phyloP scores from a whole-genome alignment of 2,888 invertebrate species.

The Xanthia icteritia region DNA sequence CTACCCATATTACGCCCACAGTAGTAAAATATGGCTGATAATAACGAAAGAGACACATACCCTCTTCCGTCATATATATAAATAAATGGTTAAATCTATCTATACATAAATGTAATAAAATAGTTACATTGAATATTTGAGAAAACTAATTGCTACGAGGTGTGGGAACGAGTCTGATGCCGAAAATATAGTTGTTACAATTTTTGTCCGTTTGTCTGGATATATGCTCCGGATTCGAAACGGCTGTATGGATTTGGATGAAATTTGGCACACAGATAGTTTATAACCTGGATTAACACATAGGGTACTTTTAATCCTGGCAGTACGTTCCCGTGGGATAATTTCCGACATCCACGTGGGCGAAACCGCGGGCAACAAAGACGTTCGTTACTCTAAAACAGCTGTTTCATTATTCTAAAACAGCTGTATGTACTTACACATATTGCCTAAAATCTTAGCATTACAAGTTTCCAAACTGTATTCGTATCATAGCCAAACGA shows the following conservation, averaged over 20 bases:
- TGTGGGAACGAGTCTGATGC: too few species aligned
- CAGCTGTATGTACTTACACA: too few species aligned
- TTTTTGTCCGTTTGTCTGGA: too few species aligned
- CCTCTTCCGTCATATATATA: background rate
- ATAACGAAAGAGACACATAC: too few species aligned
- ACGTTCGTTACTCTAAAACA: background rate
- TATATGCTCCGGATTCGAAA: too few species aligned
- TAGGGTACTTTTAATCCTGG: background rate
- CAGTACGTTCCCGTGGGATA: background rate
- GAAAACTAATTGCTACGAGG: too few species aligned
- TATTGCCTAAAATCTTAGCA: background rate
- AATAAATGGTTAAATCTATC: background rate
- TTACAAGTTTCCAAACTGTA: conserved; percentile 22
- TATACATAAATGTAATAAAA: background rate
- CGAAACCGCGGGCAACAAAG: background rate
- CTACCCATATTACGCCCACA: too few species aligned
- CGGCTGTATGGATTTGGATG: too few species aligned
- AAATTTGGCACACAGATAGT: too few species aligned
- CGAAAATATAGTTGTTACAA: too few species aligned
- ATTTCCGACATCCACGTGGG: background rate
- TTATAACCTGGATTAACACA: too few species aligned
- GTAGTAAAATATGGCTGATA: too few species aligned
- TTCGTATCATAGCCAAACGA: conserved; percentile 16
- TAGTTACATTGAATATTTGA: background rate
- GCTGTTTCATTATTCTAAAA: background rate